A percentile compares a stretch with the other conserved stretches of the same genome.
Conservation (phyloP, 92 coral and sea anemone species). For the Actinernus sp. region DNA sequence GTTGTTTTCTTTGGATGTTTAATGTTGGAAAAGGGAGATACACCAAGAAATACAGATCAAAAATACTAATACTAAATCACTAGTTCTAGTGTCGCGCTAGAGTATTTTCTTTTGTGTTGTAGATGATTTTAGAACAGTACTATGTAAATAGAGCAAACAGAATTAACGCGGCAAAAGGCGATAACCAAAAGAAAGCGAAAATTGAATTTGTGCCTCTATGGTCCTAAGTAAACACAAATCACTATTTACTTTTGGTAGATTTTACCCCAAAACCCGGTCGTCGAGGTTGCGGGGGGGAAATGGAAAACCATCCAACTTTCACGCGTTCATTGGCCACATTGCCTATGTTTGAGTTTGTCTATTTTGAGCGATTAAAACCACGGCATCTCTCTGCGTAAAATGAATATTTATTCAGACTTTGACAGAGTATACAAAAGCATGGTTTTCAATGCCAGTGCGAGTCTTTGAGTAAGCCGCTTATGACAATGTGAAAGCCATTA, state of each 20-base stretch:
- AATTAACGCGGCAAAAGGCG: slow-evolving; percentile 68
- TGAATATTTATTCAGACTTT: slow-evolving; percentile 88
- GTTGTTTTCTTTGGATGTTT: no score
- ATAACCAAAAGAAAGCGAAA: slow-evolving; percentile 62
- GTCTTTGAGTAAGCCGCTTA: slow-evolving; percentile 34
- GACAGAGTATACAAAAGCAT: slow-evolving; percentile 60
- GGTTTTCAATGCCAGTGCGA: slow-evolving; percentile 24
- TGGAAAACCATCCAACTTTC: no score
- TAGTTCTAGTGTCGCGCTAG: not conserved
- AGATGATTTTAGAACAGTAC: slow-evolving; percentile 52
- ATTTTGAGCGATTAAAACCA: no score
- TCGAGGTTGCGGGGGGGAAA: slow-evolving; percentile 25
- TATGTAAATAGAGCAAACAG: slow-evolving; percentile 62
- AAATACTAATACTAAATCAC: slow-evolving; percentile 4
- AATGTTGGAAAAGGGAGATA: no score
- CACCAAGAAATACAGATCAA: no score
- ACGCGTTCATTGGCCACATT: no score
- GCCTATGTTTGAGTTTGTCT: no score
- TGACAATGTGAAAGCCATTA: slow-evolving; percentile 49
- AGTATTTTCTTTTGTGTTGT: slow-evolving; percentile 2
- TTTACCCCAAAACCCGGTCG: slow-evolving; percentile 42
- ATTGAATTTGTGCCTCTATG: slow-evolving; percentile 54
- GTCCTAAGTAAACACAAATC: slow-evolving; percentile 43
- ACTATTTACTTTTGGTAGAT: slow-evolving; percentile 62
- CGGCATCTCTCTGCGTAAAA: slow-evolving; percentile 64